Conservation (phyloP, 2,888 invertebrate species). For the Scelioninae gen. 2 region DNA sequence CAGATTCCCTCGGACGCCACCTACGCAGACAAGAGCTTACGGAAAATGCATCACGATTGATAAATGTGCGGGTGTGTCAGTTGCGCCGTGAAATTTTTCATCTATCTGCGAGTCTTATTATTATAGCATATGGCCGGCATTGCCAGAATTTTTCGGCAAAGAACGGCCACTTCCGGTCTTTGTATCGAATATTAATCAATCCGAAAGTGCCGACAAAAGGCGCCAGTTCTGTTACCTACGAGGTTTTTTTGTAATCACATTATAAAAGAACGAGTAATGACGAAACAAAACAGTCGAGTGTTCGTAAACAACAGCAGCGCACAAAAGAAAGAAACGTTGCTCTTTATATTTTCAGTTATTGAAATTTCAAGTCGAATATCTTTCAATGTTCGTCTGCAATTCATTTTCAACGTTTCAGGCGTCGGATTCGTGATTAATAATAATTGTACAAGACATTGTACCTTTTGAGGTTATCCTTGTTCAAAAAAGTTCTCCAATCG, state of each 20-base stretch:
- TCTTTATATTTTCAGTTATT: too few relatives aligned
- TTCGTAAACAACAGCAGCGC: background rate
- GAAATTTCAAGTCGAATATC: too few relatives aligned
- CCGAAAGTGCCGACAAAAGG: slow-evolving; percentile 49
- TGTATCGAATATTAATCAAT: slow-evolving; percentile 46
- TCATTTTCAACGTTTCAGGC: too few relatives aligned
- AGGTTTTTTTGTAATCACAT: background rate
- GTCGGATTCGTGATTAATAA: too few relatives aligned
- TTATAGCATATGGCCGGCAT: slow-evolving; percentile 41
- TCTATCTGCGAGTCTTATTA: slow-evolving; percentile 46
- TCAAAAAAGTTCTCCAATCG: too few relatives aligned
- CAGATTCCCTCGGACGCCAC: slow-evolving; percentile 1
- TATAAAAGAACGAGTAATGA: slow-evolving; percentile 1
- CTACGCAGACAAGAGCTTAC: background rate
- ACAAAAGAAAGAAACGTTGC: too few relatives aligned
- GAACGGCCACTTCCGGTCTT: slow-evolving; percentile 45
- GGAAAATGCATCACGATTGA: slow-evolving; percentile 31
- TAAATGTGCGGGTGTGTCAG: slow-evolving; percentile 50
- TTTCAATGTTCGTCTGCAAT: too few relatives aligned
- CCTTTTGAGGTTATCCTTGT: too few relatives aligned
- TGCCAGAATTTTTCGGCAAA: slow-evolving; percentile 30
- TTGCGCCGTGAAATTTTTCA: slow-evolving; percentile 55
- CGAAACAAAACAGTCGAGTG: background rate
- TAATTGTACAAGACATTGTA: too few relatives aligned
- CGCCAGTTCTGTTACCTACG: slow-evolving; percentile 21